phyloP scores from a whole-genome alignment of 2,797 vertebrate species.

The Ambastaia sidthimunki region DNA sequence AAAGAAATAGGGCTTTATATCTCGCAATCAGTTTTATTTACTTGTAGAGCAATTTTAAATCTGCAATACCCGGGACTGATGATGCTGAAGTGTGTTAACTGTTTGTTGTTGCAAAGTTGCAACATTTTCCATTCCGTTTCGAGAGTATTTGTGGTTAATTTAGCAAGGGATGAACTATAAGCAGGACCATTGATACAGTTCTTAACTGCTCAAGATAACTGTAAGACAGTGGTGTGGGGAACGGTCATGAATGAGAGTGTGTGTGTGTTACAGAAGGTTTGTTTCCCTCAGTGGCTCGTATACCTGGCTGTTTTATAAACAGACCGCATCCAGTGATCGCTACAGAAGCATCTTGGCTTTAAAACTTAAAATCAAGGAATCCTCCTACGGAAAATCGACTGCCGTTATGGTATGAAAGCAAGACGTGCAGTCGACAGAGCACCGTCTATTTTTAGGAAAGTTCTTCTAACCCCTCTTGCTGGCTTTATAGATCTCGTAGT shows the following conservation, averaged over 20 bases:
- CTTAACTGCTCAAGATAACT: conserved; percentile 17
- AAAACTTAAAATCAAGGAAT: conserved; percentile 57
- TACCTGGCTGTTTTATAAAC: conserved; percentile 24
- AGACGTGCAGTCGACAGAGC: conserved; percentile 56
- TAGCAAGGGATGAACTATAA: conserved; percentile 13
- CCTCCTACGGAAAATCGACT: conserved; percentile 54
- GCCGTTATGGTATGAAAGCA: conserved; percentile 56
- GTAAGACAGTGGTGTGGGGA: neutral
- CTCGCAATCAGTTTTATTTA: neutral
- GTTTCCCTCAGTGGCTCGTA: conserved; percentile 13
- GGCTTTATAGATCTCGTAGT: conserved; percentile 40
- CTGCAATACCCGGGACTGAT: neutral
- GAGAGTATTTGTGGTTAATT: conserved; percentile 3
- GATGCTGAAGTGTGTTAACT: neutral
- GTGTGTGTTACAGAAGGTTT: conserved; percentile 7
- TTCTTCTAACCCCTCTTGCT: conserved; percentile 64
- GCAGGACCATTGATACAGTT: conserved; percentile 1
- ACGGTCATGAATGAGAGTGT: too few species aligned
- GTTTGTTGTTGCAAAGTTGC: neutral
- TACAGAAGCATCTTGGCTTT: conserved; percentile 52
- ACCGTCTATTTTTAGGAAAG: conserved; percentile 68
- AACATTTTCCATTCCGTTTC: neutral
- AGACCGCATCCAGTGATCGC: conserved; percentile 47
- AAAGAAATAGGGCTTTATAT: neutral
- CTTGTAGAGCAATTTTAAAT: neutral